These are phyloP conservation scores for Chaenocephalus aceratus DNA, from an alignment of 2,113 vertebrate species.

Conservation along the genomic window DNA sequence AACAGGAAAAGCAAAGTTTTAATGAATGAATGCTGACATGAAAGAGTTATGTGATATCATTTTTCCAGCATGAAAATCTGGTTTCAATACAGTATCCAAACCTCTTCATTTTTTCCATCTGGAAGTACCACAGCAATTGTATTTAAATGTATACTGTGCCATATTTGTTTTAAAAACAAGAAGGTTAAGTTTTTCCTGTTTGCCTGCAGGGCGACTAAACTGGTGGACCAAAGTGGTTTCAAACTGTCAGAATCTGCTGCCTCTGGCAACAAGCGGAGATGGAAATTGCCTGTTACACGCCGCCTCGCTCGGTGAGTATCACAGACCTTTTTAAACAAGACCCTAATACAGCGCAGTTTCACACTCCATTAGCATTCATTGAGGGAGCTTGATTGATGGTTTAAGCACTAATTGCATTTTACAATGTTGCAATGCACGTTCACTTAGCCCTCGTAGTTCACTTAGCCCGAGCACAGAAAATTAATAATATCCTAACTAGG, in stretches of 20 bases:
- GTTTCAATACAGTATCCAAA: conserved; percentile 2
- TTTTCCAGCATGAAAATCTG: no score
- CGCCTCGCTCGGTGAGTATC: conserved; percentile 91
- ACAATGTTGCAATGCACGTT: conserved; percentile 35
- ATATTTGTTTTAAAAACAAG: conserved; percentile 16
- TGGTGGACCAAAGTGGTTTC: conserved; percentile 95
- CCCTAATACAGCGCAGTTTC: background rate
- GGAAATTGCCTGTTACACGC: conserved; percentile 97
- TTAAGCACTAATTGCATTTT: conserved; percentile 60
- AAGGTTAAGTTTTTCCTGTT: background rate
- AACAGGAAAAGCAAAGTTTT: no score
- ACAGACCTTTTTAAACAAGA: conserved; percentile 33
- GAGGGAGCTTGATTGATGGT: conserved; percentile 42
- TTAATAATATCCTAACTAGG: conserved; percentile 36
- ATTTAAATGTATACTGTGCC: background rate
- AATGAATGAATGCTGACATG: no score
- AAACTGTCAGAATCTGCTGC: conserved; percentile 92
- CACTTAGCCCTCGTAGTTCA: conserved; percentile 29
- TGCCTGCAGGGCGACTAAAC: conserved; percentile 91
- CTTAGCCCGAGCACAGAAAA: conserved; percentile 37
- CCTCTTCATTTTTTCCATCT: background rate
- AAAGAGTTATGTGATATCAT: no score
- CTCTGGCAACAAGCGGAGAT: conserved; percentile 94
- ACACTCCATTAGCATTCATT: conserved; percentile 54
- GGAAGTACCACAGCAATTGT: background rate